phyloP scores from a whole-genome alignment of 2,113 vertebrate genomes.

The Bucco capensis region DNA sequence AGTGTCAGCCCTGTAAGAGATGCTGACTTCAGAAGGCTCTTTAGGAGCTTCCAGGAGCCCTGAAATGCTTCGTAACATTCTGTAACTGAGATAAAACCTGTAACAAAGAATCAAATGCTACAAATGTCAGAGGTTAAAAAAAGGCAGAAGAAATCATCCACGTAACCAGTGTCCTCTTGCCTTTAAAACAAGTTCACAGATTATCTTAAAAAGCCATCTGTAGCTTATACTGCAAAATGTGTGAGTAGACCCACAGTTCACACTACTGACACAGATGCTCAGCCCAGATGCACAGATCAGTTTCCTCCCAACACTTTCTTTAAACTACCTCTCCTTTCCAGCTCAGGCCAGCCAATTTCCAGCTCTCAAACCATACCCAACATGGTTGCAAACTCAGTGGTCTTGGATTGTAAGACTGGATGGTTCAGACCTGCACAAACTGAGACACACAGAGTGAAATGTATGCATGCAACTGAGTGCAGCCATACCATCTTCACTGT shows the following conservation, averaged over 20 bases:
- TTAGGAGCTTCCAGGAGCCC: background rate
- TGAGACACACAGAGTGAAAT: background rate
- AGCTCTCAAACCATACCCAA: background rate
- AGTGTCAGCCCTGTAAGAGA: background rate
- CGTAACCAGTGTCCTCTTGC: background rate
- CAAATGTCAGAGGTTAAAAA: background rate
- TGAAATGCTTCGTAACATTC: background rate
- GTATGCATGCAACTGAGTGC: background rate
- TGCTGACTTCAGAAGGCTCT: background rate
- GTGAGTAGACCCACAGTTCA: background rate
- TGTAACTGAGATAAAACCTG: background rate
- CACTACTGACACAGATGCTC: background rate
- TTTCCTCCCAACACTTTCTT: background rate
- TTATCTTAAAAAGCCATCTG: background rate
- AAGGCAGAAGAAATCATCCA: background rate
- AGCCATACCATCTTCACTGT: background rate
- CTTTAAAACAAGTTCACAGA: background rate
- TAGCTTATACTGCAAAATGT: background rate
- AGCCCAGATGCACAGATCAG: background rate
- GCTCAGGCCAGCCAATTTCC: background rate
- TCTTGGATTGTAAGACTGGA: background rate
- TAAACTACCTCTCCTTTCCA: background rate
- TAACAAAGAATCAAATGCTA: background rate
- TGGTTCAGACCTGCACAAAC: background rate
- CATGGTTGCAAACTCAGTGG: background rate